Base-by-base conservation (phyloP, 2,888 invertebrate genomes). In the Colletes collaris region DNA sequence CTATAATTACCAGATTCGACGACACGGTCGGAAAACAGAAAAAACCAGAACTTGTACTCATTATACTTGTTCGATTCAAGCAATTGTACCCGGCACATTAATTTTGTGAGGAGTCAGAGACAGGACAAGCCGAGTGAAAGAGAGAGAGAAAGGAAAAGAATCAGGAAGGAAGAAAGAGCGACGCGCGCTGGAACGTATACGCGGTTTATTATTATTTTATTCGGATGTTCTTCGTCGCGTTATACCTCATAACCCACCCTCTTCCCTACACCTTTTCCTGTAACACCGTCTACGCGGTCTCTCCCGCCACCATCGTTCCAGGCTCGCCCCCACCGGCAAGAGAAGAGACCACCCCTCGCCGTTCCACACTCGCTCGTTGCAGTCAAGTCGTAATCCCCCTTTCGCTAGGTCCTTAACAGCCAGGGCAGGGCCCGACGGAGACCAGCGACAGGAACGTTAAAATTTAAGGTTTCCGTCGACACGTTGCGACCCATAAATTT, bases 401-500 rank as follows among this genome's bases (percentile, higher is more conserved):
- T 83, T 83, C 71, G 72, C 77, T 50, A 60, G 75, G 66, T 81
- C 77, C 86, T 87, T 84, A 80, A 73, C 75, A 71, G 71, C 44
- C 76, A 81, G 85, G 84, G 78, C 82, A 77, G 81, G 82, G 81
- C 82, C 79, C 76, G 69, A 69, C 75, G 58, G 56, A 70, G 76
- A 66, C 83, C 44, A 85, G 86, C 88, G 87, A 90, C 90, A 88
- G 84, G 74, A 66, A 84, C 81, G 84, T 82, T 89, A 89, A 90
- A 92, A 92, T 92, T 92, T 92, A 92, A 92, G 90, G 91, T 91
- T 92, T 92, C 91, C 91, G 91, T 87, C 90, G 89, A 90, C 91
- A 89, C 89, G 80, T 84, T 85, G 87, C 89, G 83, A 79, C 86
- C 89, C 89, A 90, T 91, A 89, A 90, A 90, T 90, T 89, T 90